Base-by-base conservation (phyloP, 2,113 vertebrate genomes). In the Natator depressus region DNA sequence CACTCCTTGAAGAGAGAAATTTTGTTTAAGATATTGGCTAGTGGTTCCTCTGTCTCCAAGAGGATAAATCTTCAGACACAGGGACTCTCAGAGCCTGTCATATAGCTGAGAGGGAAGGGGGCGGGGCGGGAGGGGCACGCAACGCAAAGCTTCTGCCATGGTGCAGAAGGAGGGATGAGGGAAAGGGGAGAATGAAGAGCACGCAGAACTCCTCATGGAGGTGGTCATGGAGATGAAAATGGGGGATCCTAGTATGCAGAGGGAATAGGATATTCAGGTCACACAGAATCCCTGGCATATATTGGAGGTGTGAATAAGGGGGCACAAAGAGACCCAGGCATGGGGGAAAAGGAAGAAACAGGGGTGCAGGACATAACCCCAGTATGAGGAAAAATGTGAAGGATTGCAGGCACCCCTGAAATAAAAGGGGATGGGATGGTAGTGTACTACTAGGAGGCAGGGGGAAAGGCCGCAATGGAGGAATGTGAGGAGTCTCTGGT, bases 191-290 rank as follows among this genome's bases (percentile, higher is more conserved):
- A 69, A 69, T n/a, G 16, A 69, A 38, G n/a, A 9, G n/a, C 35
- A 35, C 17, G 38, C 19, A 38, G 35, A 62, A 62, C 29, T 62
- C 27, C 27, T 62, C 12, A 5, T 31, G 27, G 17, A 19, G 16
- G 14, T 4, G 13, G 31, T 8, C 5, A 24, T 57, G 24, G 6
- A 19, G 8, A 1, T 8, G 31, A 3, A 2, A 65, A n/a, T n/a
- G 10, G 17, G 5, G n/a, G n/a, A 72, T 38, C 35, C 35, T 35
- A n/a, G 35, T 10, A 72, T 35, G 65, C 16, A 38, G 59, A 25
- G 29, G 19, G 65, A 38, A n/a, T 7, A 69, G 35, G 65, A n/a
- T 72, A 72, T 72, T n/a, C 10, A 72, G 65, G 19, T 72, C 17
- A 5, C 35, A 72, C 9, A 78, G 72, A 38, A 76, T 38, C 38